These are phyloP conservation scores for Psammodynastes pulverulentus DNA, from an alignment of 2,113 vertebrate genomes.

Conservation along the genomic window DNA sequence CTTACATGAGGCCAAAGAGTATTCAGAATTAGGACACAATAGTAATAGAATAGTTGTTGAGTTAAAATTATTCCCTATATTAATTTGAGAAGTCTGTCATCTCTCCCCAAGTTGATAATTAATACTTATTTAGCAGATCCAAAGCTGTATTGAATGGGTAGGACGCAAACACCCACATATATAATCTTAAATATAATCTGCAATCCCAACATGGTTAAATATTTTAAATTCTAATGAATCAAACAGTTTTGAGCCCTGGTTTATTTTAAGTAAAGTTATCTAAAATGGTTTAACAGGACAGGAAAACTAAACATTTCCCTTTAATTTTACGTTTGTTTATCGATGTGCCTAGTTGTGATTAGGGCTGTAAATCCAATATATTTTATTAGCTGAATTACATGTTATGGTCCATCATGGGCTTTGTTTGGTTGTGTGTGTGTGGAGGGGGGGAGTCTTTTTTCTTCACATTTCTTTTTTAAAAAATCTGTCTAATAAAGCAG, in stretches of 20 bases:
- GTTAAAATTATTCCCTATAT: neutral
- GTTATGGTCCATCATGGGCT: neutral
- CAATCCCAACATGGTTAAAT: neutral
- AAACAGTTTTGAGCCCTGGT: neutral
- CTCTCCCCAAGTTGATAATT: neutral
- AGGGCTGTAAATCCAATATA: neutral
- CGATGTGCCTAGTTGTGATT: neutral
- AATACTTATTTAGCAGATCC: neutral
- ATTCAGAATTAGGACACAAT: neutral
- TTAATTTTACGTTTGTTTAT: neutral
- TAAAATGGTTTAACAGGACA: neutral
- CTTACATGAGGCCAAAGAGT: neutral
- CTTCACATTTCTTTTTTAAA: neutral
- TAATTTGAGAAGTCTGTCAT: neutral
- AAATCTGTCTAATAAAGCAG: neutral
- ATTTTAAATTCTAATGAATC: neutral
- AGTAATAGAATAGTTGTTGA: neutral
- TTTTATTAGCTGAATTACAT: neutral
- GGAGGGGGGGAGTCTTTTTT: too few species aligned
- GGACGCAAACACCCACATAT: neutral
- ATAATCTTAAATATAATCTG: neutral
- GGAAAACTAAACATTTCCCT: neutral
- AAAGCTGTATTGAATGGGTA: neutral
- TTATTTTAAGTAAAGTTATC: neutral
- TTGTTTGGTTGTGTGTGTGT: neutral